Conservation (phyloP, 2,113 vertebrate genomes). For the Eidolon helvum region DNA sequence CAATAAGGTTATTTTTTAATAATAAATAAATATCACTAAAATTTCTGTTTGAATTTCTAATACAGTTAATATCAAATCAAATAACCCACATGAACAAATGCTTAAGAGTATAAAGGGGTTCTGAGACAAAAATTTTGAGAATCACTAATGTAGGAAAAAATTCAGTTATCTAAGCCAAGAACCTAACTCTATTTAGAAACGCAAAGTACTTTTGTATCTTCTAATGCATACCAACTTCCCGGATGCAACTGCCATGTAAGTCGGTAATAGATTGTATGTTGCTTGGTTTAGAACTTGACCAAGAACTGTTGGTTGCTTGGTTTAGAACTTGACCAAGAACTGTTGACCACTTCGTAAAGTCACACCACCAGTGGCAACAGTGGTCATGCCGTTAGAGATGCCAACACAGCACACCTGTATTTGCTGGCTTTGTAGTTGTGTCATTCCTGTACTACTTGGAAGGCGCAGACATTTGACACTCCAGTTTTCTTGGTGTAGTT, state of each 20-base stretch:
- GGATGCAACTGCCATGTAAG: background rate
- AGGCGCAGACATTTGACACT: background rate
- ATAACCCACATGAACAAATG: background rate
- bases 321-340: constrained; percentile 24
- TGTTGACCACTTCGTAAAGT: background rate
- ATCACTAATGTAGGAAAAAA: background rate
- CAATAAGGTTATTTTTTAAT: constrained; percentile 3
- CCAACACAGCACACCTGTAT: background rate
- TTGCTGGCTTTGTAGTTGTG: background rate
- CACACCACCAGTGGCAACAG: background rate
- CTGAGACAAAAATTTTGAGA: background rate
- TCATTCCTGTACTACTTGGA: background rate
- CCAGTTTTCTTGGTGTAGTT: background rate
- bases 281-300: constrained; percentile 2
- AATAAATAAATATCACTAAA: background rate
- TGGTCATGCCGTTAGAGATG: background rate
- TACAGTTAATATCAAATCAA: background rate
- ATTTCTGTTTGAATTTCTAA: constrained; percentile 24
- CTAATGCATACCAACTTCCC: background rate
- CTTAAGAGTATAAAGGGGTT: background rate
- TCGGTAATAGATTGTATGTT: background rate
- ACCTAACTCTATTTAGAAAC: background rate
- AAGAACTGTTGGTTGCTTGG: background rate
- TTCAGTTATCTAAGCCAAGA: background rate
- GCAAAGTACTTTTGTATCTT: background rate